phyloP scores from a whole-genome alignment of 2,888 invertebrate genomes.

The Sphaerophoria taeniata region DNA sequence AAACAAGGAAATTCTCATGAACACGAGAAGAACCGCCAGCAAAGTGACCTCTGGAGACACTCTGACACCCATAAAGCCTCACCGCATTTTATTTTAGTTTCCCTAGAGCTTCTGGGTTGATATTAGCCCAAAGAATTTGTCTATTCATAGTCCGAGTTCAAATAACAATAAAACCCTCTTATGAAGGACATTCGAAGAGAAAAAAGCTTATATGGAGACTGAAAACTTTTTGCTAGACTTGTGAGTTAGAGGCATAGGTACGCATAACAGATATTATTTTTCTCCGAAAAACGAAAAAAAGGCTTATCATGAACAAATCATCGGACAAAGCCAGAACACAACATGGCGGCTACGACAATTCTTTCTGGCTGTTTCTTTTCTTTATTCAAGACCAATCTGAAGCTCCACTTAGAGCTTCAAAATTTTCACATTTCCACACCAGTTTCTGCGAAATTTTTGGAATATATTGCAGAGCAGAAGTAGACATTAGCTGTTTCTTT shows the following conservation, averaged over 20 bases:
- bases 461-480: too few species aligned
- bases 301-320: neutral
- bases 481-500: too few species aligned
- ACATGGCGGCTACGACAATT: too few species aligned
- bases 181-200: constrained; percentile 63
- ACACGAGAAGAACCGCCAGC: neutral
- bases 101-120: constrained; percentile 50
- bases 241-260: constrained; percentile 55
- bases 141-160: constrained; percentile 50
- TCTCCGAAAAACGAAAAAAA: constrained; percentile 19
- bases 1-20: too few species aligned
- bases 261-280: constrained; percentile 62
- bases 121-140: constrained; percentile 65
- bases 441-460: too few species aligned
- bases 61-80: neutral
- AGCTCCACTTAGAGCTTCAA: too few species aligned
- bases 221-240: too few species aligned
- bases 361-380: too few species aligned
- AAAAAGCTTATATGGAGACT: constrained; percentile 45
- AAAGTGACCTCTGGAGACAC: constrained; percentile 50
- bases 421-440: too few species aligned
- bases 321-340: neutral
- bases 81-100: constrained; percentile 9
- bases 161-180: constrained; percentile 71
- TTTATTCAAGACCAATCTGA: neutral